Percentiles rank a stretch among this genome's conserved stretches.
These are phyloP conservation scores for Diabrotica virgifera DNA, from an alignment of 1,140 invertebrate species.

Conservation along the genomic window DNA sequence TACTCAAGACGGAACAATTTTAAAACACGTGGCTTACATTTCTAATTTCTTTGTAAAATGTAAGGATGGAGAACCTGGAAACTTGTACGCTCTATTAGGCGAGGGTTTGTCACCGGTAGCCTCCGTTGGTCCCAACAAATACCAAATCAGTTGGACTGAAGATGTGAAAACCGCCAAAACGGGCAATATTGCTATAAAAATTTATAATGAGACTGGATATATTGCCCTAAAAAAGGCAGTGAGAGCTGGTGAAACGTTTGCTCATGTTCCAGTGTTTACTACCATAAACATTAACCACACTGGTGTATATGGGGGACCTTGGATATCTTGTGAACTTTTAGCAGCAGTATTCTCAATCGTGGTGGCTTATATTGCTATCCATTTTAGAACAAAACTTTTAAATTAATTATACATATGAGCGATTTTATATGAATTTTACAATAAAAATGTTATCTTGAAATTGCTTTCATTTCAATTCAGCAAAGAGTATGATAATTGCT, in stretches of 20 bases:
- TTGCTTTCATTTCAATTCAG: too few relatives aligned
- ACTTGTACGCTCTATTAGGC: slow-evolving; percentile 78
- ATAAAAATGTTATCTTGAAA: too few relatives aligned
- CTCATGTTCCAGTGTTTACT: slow-evolving; percentile 68
- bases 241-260: slow-evolving; percentile 63
- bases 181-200: slow-evolving; percentile 74
- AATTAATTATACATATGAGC: slow-evolving; percentile 5
- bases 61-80: slow-evolving; percentile 58
- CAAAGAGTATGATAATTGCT: too few relatives aligned
- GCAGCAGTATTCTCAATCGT: slow-evolving; percentile 73
- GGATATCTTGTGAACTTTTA: slow-evolving; percentile 87
- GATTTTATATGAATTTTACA: too few relatives aligned
- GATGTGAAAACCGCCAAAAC: slow-evolving; percentile 75
- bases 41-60: slow-evolving; percentile 71
- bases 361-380: slow-evolving; percentile 83
- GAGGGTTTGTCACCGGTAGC: slow-evolving; percentile 78
- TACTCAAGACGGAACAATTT: slow-evolving; percentile 83
- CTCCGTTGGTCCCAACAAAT: slow-evolving; percentile 68
- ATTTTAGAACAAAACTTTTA: slow-evolving; percentile 72
- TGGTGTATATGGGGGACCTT: slow-evolving; percentile 84
- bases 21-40: slow-evolving; percentile 77
- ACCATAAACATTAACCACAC: slow-evolving; percentile 75
- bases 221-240: slow-evolving; percentile 75
- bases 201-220: slow-evolving; percentile 90
- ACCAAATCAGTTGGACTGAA: slow-evolving; percentile 88